These are phyloP conservation scores for Hippocampus abdominalis DNA, from an alignment of 2,113 vertebrate genomes.

Conservation along the genomic window DNA sequence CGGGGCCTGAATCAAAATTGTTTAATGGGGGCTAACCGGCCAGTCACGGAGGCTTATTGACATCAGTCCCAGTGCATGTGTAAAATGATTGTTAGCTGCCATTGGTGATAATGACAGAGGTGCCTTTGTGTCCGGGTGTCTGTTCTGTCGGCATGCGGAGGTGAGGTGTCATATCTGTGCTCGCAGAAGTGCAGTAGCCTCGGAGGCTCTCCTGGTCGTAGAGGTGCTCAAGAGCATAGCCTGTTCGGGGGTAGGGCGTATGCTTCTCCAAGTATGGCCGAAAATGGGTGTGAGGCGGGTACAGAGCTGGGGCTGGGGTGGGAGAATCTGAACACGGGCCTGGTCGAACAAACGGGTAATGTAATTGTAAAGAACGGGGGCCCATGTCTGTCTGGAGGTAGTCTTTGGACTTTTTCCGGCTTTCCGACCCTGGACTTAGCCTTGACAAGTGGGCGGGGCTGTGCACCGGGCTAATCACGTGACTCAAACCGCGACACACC, in stretches of 20 bases:
- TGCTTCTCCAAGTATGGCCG: constrained; percentile 93
- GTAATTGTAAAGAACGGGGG: constrained; percentile 72
- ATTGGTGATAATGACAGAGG: constrained; percentile 96
- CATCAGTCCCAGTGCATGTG: background rate
- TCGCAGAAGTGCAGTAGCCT: constrained; percentile 84
- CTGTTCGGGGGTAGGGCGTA: constrained; percentile 86
- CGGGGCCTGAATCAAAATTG: background rate
- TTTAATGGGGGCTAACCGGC: constrained; percentile 1
- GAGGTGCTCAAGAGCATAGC: constrained; percentile 91
- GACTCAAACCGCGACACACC: constrained; percentile 71
- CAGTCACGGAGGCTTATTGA: background rate
- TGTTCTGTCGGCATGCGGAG: constrained; percentile 87
- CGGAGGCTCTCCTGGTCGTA: constrained; percentile 88
- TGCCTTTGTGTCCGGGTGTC: constrained; percentile 87
- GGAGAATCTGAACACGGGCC: constrained; percentile 79
- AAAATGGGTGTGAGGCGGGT: constrained; percentile 65
- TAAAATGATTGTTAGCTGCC: constrained; percentile 83
- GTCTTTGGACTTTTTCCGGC: constrained; percentile 87
- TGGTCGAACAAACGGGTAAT: constrained; percentile 72
- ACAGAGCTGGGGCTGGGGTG: constrained; percentile 72
- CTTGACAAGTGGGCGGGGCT: constrained; percentile 83
- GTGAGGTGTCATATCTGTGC: constrained; percentile 87
- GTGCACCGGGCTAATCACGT: constrained; percentile 79
- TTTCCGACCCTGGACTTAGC: constrained; percentile 85
- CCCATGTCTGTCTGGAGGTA: constrained; percentile 84